Percentiles rank a stretch among this genome's conserved stretches.
These are phyloP conservation scores for Scleropages formosus DNA, from an alignment of 2,797 vertebrate species.

Conservation along the genomic window DNA sequence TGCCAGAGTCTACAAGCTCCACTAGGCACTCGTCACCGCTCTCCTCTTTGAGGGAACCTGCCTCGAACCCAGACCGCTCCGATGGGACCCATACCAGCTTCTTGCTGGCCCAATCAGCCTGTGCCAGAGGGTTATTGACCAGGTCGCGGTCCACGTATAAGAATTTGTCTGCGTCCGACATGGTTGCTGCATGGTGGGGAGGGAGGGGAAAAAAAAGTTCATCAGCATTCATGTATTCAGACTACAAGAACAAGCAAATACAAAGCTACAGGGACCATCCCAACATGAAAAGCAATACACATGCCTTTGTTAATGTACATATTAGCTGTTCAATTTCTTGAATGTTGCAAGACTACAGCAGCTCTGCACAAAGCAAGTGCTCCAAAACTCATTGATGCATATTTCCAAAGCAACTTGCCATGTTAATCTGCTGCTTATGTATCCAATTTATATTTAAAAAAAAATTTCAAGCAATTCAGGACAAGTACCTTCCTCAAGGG, in stretches of 20 bases:
- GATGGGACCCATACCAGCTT: constrained; percentile 96
- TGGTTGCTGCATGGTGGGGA: constrained; percentile 54
- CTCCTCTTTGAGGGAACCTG: constrained; percentile 92
- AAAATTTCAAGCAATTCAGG: too few species aligned
- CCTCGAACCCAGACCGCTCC: constrained; percentile 89
- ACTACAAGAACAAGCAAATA: neutral
- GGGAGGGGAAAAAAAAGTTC: neutral
- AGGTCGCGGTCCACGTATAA: constrained; percentile 89
- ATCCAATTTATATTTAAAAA: too few species aligned
- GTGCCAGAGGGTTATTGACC: constrained; percentile 81
- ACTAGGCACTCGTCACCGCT: constrained; percentile 87
- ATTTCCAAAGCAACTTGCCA: too few species aligned
- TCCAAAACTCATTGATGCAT: too few species aligned
- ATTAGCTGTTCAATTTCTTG: too few species aligned
- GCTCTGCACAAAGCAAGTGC: too few species aligned
- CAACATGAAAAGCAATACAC: neutral
- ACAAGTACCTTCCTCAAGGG: too few species aligned
- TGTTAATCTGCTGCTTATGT: too few species aligned
- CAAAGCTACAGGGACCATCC: neutral
- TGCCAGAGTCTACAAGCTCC: constrained; percentile 88
- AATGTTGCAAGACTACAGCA: too few species aligned
- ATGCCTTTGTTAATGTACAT: too few species aligned
- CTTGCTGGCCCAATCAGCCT: constrained; percentile 95
- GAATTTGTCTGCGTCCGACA: constrained; percentile 88
- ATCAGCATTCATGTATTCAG: neutral